Evolutionary conservation across 2,797 vertebrate genomes (phyloP).

Genomic region (Micropoecilia bifurca): DNA sequence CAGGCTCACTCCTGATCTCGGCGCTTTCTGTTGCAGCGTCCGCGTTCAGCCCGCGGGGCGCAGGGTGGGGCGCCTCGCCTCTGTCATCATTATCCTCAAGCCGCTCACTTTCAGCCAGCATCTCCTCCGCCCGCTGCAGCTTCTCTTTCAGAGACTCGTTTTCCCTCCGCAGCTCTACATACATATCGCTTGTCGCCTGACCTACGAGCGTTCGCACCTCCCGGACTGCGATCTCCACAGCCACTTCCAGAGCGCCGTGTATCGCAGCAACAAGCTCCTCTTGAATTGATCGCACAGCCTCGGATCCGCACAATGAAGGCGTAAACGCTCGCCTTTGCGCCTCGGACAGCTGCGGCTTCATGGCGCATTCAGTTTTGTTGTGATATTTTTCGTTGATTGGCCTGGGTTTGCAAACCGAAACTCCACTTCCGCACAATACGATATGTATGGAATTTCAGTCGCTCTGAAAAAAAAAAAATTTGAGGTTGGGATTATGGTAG

Average conservation of each 20-base stretch:
- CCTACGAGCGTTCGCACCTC: constrained; percentile 73
- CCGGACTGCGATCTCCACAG: constrained; percentile 74
- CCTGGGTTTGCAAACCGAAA: neutral
- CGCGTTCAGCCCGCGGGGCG: neutral
- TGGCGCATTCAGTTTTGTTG: constrained; percentile 5
- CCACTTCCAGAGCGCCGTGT: constrained; percentile 77
- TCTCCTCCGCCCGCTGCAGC: constrained; percentile 60
- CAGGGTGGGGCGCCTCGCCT: neutral
- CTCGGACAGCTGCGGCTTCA: constrained; percentile 35
- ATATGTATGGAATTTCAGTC: constrained; percentile 9
- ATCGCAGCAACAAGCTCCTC: constrained; percentile 75
- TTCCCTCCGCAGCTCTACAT: constrained; percentile 69
- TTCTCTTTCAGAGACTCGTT: constrained; percentile 70
- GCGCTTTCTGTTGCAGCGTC: neutral
- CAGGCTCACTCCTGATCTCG: constrained; percentile 1
- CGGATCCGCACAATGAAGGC: neutral
- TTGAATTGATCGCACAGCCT: constrained; percentile 60
- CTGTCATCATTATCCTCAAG: neutral
- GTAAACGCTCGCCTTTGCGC: neutral
- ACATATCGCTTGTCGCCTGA: constrained; percentile 56
- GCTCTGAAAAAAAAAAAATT: neutral
- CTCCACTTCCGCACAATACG: constrained; percentile 44
- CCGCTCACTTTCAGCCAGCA: constrained; percentile 42
- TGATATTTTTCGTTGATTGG: neutral
- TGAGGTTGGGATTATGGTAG: neutral